Evolutionary conservation across 2,888 invertebrate species (phyloP).

Genomic region (Parnassius smintheus): DNA sequence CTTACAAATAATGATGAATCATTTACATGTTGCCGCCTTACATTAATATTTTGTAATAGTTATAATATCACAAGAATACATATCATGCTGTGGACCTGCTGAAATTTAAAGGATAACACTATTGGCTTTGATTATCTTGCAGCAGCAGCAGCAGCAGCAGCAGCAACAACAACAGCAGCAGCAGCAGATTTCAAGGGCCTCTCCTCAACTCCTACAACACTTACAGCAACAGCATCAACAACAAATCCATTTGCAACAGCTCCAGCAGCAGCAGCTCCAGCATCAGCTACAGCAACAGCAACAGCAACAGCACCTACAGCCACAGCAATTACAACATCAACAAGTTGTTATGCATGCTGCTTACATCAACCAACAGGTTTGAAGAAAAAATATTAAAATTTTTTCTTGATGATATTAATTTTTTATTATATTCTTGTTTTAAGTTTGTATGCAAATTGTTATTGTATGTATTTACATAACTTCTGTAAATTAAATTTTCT

Average conservation of each 20-base stretch:
- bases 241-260: constrained; percentile 51
- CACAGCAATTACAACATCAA: constrained; percentile 51
- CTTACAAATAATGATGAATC: too few species aligned
- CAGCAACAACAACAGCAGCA: constrained; percentile 23
- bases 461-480: not conserved
- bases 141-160: constrained; percentile 33
- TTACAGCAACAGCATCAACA: constrained; percentile 51
- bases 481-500: too few species aligned
- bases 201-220: constrained; percentile 51
- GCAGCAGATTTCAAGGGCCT: constrained; percentile 42
- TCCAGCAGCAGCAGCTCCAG: constrained; percentile 52
- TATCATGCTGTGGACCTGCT: too few species aligned
- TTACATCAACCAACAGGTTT: constrained; percentile 68
- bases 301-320: constrained; percentile 49
- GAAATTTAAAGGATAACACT: not conserved
- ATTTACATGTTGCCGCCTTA: too few species aligned
- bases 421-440: too few species aligned
- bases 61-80: too few species aligned
- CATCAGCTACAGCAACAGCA: constrained; percentile 50
- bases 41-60: too few species aligned
- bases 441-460: too few species aligned
- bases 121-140: constrained; percentile 9
- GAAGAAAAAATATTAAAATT: not conserved
- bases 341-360: constrained; percentile 75
- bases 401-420: too few species aligned